These are phyloP conservation scores for Tapirus indicus DNA, from an alignment of 2,797 vertebrate genomes.

Conservation along the genomic window DNA sequence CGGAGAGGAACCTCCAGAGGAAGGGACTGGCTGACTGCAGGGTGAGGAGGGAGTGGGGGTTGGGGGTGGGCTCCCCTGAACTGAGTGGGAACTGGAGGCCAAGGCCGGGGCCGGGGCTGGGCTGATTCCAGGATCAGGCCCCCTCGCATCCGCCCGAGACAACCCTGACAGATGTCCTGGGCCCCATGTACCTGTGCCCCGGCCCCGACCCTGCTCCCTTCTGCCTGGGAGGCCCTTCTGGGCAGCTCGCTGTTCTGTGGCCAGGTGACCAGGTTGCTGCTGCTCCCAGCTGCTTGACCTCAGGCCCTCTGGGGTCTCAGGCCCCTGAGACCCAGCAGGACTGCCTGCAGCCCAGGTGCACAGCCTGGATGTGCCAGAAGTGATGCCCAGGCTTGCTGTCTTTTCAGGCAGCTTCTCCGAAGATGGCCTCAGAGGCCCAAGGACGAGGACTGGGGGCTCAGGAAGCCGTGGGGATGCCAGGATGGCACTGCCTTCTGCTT, in stretches of 20 bases:
- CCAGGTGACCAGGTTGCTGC: background rate
- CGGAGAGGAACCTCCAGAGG: background rate
- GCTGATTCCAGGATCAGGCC: background rate
- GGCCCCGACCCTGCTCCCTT: background rate
- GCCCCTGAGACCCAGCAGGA: background rate
- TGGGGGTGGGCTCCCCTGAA: background rate
- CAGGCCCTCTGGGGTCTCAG: too few species aligned
- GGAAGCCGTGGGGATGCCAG: background rate
- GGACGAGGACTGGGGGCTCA: too few species aligned
- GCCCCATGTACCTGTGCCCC: too few species aligned
- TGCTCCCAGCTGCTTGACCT: rapidly evolving
- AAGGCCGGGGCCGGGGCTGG: background rate
- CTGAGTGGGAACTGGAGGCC: background rate
- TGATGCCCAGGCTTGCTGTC: background rate
- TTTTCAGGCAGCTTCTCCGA: background rate
- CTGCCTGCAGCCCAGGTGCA: rapidly evolving
- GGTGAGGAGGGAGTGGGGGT: background rate
- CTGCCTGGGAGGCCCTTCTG: background rate
- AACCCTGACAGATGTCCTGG: background rate
- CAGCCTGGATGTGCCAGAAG: background rate
- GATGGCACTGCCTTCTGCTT: too few species aligned
- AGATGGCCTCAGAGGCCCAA: background rate
- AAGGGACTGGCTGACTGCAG: background rate
- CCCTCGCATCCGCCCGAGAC: background rate
- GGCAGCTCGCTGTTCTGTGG: rapidly evolving